Evolutionary conservation across 2,888 invertebrate genomes (phyloP).

Genomic region (Cenopis cana): DNA sequence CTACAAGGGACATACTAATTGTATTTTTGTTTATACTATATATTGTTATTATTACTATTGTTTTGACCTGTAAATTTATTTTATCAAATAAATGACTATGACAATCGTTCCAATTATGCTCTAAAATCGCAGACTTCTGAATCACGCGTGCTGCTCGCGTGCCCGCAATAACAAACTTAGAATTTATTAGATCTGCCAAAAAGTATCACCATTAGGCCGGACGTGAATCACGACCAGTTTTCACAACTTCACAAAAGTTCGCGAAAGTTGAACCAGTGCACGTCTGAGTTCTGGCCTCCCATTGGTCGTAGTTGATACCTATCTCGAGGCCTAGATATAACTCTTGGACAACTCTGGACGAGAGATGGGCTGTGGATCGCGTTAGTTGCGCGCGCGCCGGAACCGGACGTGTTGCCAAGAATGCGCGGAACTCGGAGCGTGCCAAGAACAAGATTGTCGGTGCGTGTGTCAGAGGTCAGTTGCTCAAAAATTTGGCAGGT

Average conservation of each 20-base stretch:
- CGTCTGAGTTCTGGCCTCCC: background rate
- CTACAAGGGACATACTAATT: too few relatives aligned
- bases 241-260: background rate
- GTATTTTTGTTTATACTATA: too few relatives aligned
- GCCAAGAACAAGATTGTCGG: slow-evolving; percentile 12
- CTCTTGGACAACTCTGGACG: too few relatives aligned
- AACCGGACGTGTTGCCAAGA: slow-evolving; percentile 30
- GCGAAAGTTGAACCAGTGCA: background rate
- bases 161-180: slow-evolving; percentile 19
- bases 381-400: slow-evolving; percentile 9
- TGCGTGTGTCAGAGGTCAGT: slow-evolving; percentile 26
- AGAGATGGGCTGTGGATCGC: background rate
- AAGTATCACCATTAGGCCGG: slow-evolving; percentile 13
- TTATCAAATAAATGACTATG: too few relatives aligned
- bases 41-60: too few relatives aligned
- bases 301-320: background rate
- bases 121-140: slow-evolving; percentile 17
- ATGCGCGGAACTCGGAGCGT: slow-evolving; percentile 24
- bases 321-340: background rate
- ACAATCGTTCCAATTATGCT: slow-evolving; percentile 12
- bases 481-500: slow-evolving; percentile 16
- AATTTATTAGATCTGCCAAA: slow-evolving; percentile 25
- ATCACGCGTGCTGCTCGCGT: slow-evolving; percentile 16
- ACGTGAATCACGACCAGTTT: slow-evolving; percentile 13
- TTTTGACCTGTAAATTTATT: too few relatives aligned